phyloP scores from a whole-genome alignment of 2,113 vertebrate genomes.

The Gasterosteus aculeatus region DNA sequence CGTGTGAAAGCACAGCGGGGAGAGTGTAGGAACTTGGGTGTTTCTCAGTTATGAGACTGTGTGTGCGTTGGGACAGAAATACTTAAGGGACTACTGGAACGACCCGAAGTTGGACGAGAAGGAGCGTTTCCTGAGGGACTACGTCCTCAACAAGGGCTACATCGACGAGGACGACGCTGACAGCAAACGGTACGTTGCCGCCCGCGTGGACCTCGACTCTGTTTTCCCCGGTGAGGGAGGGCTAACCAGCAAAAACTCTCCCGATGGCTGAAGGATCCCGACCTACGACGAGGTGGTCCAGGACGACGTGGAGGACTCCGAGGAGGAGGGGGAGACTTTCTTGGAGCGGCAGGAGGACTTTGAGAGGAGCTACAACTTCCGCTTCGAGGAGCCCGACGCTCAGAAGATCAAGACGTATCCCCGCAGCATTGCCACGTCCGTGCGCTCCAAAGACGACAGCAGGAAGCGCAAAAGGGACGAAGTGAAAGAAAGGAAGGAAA shows the following conservation, averaged over 20 bases:
- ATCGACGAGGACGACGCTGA: constrained; percentile 63
- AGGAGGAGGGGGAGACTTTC: constrained; percentile 89
- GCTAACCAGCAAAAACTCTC: neutral
- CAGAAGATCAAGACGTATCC: constrained; percentile 87
- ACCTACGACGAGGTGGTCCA: constrained; percentile 77
- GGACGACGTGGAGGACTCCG: constrained; percentile 86
- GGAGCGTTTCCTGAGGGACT: constrained; percentile 89
- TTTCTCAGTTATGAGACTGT: neutral
- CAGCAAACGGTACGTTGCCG: constrained; percentile 64
- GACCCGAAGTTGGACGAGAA: constrained; percentile 86
- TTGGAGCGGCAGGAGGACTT: constrained; percentile 89
- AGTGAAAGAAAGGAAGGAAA: constrained; percentile 84
- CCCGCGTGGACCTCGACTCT: neutral
- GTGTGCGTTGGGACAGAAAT: constrained; percentile 75
- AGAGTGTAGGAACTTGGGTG: neutral
- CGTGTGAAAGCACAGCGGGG: too few relatives aligned
- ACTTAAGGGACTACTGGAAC: constrained; percentile 88
- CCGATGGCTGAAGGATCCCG: constrained; percentile 71
- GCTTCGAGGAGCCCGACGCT: constrained; percentile 89
- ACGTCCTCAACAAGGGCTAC: constrained; percentile 88
- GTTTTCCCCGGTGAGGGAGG: neutral
- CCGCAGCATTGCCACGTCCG: constrained; percentile 86
- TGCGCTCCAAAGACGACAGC: constrained; percentile 87
- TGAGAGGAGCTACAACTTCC: constrained; percentile 91
- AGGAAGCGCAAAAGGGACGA: constrained; percentile 87